These are phyloP conservation scores for Larimichthys polyactis DNA, from an alignment of 2,113 vertebrate genomes.

Conservation along the genomic window DNA sequence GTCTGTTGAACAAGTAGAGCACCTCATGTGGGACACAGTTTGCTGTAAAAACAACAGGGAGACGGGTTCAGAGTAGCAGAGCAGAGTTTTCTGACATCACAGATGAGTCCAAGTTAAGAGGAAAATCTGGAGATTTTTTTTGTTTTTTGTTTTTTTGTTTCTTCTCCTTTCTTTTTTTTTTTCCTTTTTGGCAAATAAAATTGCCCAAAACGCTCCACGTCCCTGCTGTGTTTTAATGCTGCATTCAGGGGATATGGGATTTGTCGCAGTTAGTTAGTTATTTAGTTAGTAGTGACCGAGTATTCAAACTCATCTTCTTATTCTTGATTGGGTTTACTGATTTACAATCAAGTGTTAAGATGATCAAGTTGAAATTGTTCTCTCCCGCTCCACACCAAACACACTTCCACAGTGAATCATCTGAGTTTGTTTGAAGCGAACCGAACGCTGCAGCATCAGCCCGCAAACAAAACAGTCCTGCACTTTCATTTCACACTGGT, in stretches of 20 bases:
- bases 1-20: constrained; percentile 33
- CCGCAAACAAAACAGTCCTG: background rate
- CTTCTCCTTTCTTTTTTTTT: background rate
- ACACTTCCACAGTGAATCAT: background rate
- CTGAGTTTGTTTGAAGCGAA: background rate
- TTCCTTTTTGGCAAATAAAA: background rate
- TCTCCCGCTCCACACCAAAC: background rate
- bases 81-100: constrained; percentile 35
- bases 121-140: background rate
- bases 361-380: constrained; percentile 7
- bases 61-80: constrained; percentile 30
- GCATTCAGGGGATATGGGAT: constrained; percentile 6
- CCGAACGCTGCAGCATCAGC: no score
- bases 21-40: constrained; percentile 31
- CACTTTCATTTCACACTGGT: background rate
- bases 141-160: background rate
- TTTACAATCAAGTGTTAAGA: constrained; percentile 22
- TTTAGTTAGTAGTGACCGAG: background rate
- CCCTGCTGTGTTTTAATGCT: background rate
- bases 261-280: background rate
- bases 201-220: background rate
- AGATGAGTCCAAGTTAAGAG: constrained; percentile 20
- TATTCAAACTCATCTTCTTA: background rate
- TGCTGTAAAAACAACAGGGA: constrained; percentile 32
- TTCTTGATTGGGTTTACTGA: background rate